phyloP scores from a whole-genome alignment of 2,888 invertebrate species.

The Melinaea menophilus region DNA sequence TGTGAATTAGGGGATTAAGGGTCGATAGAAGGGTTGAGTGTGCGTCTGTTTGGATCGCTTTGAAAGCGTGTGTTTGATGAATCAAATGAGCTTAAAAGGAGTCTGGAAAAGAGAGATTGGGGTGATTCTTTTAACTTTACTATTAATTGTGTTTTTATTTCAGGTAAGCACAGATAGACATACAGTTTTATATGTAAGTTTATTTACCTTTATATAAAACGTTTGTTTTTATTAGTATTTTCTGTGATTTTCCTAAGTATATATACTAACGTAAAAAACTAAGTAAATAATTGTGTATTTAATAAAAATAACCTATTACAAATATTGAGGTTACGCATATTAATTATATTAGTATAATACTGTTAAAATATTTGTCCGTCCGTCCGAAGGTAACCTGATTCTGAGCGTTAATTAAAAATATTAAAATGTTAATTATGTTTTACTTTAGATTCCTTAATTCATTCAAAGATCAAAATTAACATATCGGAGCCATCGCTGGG shows the following conservation, averaged over 20 bases:
- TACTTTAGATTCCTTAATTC: constrained; percentile 1
- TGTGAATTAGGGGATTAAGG: constrained; percentile 43
- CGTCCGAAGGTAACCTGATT: constrained; percentile 1
- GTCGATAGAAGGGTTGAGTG: constrained; percentile 40
- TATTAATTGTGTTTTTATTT: background rate
- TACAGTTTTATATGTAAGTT: no score
- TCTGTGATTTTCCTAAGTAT: no score
- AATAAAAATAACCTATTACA: no score
- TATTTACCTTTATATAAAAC: no score
- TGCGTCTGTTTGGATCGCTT: constrained; percentile 31
- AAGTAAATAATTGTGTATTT: no score
- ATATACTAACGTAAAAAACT: no score
- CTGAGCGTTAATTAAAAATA: background rate
- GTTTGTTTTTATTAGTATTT: no score
- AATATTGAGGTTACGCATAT: no score
- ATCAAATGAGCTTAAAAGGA: constrained; percentile 2
- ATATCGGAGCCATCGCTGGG: constrained; percentile 4
- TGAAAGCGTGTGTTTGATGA: constrained; percentile 3
- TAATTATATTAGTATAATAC: no score
- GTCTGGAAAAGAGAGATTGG: background rate
- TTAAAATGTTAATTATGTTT: constrained; percentile 5
- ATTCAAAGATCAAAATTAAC: constrained; percentile 4
- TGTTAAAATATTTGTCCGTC: no score
- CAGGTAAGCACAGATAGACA: no score
- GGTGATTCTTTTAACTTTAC: background rate